phyloP scores from a whole-genome alignment of 2,113 vertebrate species.

The Danionella cerebrum region DNA sequence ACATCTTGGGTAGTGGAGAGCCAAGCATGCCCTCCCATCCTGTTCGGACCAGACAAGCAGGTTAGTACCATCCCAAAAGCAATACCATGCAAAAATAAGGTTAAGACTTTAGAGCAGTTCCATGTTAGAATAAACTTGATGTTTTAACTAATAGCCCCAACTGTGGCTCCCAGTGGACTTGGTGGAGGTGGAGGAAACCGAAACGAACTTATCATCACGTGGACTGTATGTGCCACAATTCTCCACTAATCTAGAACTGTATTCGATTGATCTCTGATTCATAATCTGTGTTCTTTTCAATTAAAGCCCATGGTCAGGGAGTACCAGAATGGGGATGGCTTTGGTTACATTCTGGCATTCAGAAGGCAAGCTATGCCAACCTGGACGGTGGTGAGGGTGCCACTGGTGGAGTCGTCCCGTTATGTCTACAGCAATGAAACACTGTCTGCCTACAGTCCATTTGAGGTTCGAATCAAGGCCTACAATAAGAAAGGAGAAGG shows the following conservation, averaged over 20 bases:
- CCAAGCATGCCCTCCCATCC: conserved; percentile 82
- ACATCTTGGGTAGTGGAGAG: conserved; percentile 88
- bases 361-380: conserved; percentile 63
- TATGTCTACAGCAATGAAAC: conserved; percentile 85
- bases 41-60: conserved; percentile 85
- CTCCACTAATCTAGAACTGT: no score
- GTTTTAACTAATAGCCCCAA: conserved; percentile 69
- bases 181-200: conserved; percentile 86
- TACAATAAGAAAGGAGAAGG: conserved; percentile 88
- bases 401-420: conserved; percentile 76
- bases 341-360: conserved; percentile 87
- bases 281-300: not conserved
- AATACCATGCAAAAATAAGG: not conserved
- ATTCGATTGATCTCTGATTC: no score
- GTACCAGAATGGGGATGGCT: conserved; percentile 91
- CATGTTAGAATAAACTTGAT: not conserved
- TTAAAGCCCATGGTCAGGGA: conserved; percentile 77
- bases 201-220: conserved; percentile 84
- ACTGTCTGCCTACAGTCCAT: conserved; percentile 79
- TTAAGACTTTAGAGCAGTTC: not conserved
- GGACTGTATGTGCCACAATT: conserved; percentile 75
- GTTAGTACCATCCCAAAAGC: conserved; percentile 51
- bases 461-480: conserved; percentile 88
- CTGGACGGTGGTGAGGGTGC: conserved; percentile 71
- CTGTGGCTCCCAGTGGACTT: conserved; percentile 89